phyloP scores from a whole-genome alignment of 2,797 vertebrate genomes.

The Acanthurus tractus region DNA sequence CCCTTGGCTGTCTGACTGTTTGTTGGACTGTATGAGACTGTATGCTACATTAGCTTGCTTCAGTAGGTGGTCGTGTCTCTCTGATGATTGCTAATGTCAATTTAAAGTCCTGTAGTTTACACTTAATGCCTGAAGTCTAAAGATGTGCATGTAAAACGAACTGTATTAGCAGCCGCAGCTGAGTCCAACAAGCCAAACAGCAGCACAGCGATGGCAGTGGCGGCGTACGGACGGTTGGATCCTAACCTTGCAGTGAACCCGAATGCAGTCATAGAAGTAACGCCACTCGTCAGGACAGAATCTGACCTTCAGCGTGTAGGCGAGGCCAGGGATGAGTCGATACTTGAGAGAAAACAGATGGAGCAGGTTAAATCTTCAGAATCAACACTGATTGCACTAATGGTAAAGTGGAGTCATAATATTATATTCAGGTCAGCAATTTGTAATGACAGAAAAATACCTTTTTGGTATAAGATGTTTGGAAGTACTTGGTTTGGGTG shows the following conservation, averaged over 20 bases:
- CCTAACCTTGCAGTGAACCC: slow-evolving; percentile 91
- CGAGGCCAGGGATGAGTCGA: slow-evolving; percentile 91
- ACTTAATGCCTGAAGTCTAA: neutral
- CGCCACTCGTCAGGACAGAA: slow-evolving; percentile 94
- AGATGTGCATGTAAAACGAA: neutral
- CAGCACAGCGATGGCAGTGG: neutral
- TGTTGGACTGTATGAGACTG: neutral
- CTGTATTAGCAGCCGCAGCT: neutral
- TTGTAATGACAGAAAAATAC: slow-evolving; percentile 73
- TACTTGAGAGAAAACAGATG: slow-evolving; percentile 78
- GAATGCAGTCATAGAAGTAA: slow-evolving; percentile 94
- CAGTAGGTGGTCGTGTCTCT: neutral
- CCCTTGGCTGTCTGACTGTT: slow-evolving; percentile 1
- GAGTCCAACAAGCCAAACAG: neutral
- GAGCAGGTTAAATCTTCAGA: slow-evolving; percentile 21
- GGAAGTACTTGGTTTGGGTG: slow-evolving; percentile 92
- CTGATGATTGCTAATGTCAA: neutral
- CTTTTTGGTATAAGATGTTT: slow-evolving; percentile 91
- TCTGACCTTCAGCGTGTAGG: slow-evolving; percentile 84
- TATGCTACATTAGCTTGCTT: neutral
- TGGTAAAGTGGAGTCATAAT: slow-evolving; percentile 9
- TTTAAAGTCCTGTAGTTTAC: neutral
- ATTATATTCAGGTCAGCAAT: slow-evolving; percentile 33
- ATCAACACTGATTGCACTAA: slow-evolving; percentile 25
- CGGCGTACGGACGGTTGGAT: neutral